phyloP scores from a whole-genome alignment of 2,888 invertebrate species.

The Leptarthrus brevirostris region DNA sequence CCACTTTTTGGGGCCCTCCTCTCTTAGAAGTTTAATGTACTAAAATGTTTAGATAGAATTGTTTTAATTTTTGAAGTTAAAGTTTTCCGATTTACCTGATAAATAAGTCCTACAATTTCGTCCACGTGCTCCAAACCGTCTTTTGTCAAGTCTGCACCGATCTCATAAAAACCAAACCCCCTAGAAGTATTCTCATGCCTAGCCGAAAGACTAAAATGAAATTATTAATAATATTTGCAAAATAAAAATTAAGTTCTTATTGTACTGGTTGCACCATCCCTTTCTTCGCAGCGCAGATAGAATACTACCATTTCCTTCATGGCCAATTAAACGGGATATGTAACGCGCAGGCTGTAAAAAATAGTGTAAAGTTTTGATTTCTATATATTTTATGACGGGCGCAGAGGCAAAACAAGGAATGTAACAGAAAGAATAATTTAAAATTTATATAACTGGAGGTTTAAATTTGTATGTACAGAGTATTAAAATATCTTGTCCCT shows the following conservation, averaged over 20 bases:
- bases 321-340: conserved; percentile 91
- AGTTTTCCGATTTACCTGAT: conserved; percentile 76
- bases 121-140: conserved; percentile 90
- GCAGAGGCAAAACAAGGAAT: no score
- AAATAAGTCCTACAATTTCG: conserved; percentile 85
- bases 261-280: conserved; percentile 90
- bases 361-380: no score
- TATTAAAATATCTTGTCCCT: no score
- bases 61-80: background rate
- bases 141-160: conserved; percentile 90
- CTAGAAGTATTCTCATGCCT: conserved; percentile 83
- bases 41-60: conserved; percentile 65
- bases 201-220: conserved; percentile 75
- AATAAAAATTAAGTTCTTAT: conserved; percentile 54
- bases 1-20: conserved; percentile 84
- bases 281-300: conserved; percentile 86
- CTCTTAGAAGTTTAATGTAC: conserved; percentile 86
- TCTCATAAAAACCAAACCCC: conserved; percentile 91
- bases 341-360: conserved; percentile 95
- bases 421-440: no score
- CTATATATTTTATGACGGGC: no score
- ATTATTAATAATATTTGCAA: background rate
- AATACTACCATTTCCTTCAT: conserved; percentile 95
- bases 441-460: no score
- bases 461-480: no score